phyloP scores from a whole-genome alignment of 2,888 invertebrate genomes.

The Lasiommata megera region DNA sequence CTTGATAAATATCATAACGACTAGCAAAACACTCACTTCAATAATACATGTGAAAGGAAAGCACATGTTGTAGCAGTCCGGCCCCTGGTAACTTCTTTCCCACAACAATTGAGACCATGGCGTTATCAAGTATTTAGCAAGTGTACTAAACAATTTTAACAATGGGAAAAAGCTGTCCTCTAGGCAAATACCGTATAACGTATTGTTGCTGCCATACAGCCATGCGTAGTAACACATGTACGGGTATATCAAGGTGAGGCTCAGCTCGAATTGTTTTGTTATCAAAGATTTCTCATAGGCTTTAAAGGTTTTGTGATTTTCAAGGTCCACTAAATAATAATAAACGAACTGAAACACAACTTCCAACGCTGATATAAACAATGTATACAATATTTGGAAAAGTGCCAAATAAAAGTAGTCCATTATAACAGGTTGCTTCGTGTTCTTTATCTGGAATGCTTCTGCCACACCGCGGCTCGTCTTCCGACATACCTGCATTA shows the following conservation, averaged over 20 bases:
- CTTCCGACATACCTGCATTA: background rate
- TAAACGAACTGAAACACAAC: conserved; percentile 9
- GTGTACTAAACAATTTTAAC: background rate
- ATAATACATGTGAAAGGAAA: background rate
- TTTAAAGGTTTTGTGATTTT: conserved; percentile 54
- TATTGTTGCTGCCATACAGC: background rate
- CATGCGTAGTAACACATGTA: conserved; percentile 54
- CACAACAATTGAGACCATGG: background rate
- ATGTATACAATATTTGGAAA: conserved; percentile 10
- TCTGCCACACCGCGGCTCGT: background rate
- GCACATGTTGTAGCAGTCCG: background rate
- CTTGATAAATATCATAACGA: background rate
- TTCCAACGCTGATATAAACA: background rate
- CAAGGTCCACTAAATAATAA: conserved; percentile 46
- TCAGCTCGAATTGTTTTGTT: conserved; percentile 51
- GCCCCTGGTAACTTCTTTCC: background rate
- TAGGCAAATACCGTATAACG: too few relatives aligned
- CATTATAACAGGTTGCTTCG: background rate
- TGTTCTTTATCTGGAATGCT: background rate
- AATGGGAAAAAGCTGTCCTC: background rate
- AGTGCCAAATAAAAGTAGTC: conserved; percentile 4
- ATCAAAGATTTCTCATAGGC: conserved; percentile 53
- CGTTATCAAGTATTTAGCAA: background rate
- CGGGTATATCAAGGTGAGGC: conserved; percentile 53
- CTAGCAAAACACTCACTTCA: background rate